A percentile compares a stretch with the other conserved stretches of the same genome.
Conservation (phyloP, 1,140 invertebrate genomes). For the Ostrea denselamellosa region DNA sequence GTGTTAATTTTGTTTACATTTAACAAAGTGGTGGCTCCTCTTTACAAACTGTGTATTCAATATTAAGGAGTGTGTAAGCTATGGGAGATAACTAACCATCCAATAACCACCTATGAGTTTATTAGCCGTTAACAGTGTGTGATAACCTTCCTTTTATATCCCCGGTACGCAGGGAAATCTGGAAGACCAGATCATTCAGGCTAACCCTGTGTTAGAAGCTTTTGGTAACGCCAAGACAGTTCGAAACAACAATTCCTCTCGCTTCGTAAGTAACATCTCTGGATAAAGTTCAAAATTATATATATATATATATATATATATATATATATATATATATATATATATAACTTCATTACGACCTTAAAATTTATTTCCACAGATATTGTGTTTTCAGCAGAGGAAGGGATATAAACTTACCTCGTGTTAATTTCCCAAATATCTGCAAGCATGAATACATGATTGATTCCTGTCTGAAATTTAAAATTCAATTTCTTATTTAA, state of each 20-base stretch:
- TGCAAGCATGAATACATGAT: neutral
- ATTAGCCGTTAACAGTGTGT: constrained; percentile 19
- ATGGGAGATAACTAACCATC: neutral
- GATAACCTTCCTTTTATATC: constrained; percentile 35
- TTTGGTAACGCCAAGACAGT: constrained; percentile 84
- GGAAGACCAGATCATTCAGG: constrained; percentile 84
- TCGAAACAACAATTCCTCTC: constrained; percentile 84
- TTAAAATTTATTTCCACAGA: neutral
- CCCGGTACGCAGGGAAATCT: constrained; percentile 77
- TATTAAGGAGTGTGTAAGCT: neutral
- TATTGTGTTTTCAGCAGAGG: neutral
- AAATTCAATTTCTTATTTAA: neutral
- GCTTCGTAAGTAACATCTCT: constrained; percentile 79
- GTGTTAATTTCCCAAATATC: neutral
- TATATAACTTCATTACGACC: neutral
- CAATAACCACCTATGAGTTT: constrained; percentile 7
- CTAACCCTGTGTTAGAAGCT: constrained; percentile 82
- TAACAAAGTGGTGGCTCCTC: too few relatives aligned
- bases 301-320: neutral
- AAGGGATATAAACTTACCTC: neutral
- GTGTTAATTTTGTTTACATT: too few relatives aligned
- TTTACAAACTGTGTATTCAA: too few relatives aligned
- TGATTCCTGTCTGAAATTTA: neutral
- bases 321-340: neutral
- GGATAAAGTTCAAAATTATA: neutral